Conservation (phyloP, 1,140 invertebrate species). For the Oedothorax gibbosus region DNA sequence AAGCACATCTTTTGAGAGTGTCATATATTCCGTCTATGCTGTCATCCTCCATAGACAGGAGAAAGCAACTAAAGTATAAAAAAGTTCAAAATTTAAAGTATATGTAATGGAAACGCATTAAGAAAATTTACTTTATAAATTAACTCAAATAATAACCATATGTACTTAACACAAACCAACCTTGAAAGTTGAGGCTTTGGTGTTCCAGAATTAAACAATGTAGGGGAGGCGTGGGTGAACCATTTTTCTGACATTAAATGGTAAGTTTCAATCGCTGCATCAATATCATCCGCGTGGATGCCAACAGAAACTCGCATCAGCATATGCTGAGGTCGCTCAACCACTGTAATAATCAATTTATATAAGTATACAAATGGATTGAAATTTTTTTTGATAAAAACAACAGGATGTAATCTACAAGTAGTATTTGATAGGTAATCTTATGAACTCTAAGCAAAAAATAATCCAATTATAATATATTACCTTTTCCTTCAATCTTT, state of each 20-base stretch:
- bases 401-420: too few relatives aligned
- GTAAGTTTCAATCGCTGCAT: conserved; percentile 95
- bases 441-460: too few relatives aligned
- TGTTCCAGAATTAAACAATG: conserved; percentile 95
- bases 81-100: conserved; percentile 17
- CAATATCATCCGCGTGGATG: conserved; percentile 95
- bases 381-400: background rate
- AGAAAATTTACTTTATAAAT: conserved; percentile 33
- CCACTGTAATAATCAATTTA: conserved; percentile 72
- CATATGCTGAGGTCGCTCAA: conserved; percentile 98
- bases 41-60: conserved; percentile 95
- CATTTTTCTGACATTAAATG: conserved; percentile 95
- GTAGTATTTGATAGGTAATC: too few relatives aligned
- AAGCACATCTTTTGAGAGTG: conserved; percentile 92
- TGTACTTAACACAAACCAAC: conserved; percentile 64
- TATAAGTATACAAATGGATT: background rate
- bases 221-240: conserved; percentile 98
- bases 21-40: conserved; percentile 99
- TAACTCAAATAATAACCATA: background rate
- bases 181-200: conserved; percentile 90
- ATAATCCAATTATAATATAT: background rate
- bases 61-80: conserved; percentile 81
- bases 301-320: conserved; percentile 97
- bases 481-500: conserved; percentile 87
- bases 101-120: background rate